Evolutionary conservation across 1,140 invertebrate species (phyloP).

Genomic region (honey bee (Apis mellifera)): DNA sequence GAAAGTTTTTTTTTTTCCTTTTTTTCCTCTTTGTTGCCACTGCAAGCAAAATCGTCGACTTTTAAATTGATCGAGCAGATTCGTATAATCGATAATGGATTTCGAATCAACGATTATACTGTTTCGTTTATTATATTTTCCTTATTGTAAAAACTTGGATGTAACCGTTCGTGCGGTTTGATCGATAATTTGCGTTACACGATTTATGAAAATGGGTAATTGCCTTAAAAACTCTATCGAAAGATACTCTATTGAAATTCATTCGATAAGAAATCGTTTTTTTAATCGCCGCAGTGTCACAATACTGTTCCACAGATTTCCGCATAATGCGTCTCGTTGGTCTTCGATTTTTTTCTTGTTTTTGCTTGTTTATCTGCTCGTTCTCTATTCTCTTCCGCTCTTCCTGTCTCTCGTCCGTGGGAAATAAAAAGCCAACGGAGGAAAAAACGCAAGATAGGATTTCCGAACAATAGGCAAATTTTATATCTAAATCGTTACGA

Average conservation of each 20-base stretch:
- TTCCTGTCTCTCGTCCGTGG: background rate
- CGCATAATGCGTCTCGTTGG: background rate
- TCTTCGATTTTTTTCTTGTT: conserved; percentile 23
- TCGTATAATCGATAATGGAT: background rate
- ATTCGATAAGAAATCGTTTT: background rate
- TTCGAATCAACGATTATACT: no score
- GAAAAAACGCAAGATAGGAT: conserved; percentile 4
- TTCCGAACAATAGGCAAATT: conserved; percentile 33
- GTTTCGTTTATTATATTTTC: no score
- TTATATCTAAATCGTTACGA: conserved; percentile 10
- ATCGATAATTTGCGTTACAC: background rate
- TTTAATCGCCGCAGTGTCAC: background rate
- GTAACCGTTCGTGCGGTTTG: background rate
- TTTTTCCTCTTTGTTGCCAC: background rate
- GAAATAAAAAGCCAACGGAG: background rate
- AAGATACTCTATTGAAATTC: background rate
- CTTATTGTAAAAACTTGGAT: background rate
- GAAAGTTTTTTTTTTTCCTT: background rate
- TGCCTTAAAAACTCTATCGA: background rate
- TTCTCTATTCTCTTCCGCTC: background rate
- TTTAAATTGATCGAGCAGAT: background rate
- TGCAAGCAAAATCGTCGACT: no score
- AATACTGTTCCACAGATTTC: background rate
- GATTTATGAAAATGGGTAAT: conserved; percentile 5
- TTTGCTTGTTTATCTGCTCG: conserved; percentile 4